Evolutionary conservation across 2,797 vertebrate species (phyloP).

Genomic region (Gambusia yucatana): DNA sequence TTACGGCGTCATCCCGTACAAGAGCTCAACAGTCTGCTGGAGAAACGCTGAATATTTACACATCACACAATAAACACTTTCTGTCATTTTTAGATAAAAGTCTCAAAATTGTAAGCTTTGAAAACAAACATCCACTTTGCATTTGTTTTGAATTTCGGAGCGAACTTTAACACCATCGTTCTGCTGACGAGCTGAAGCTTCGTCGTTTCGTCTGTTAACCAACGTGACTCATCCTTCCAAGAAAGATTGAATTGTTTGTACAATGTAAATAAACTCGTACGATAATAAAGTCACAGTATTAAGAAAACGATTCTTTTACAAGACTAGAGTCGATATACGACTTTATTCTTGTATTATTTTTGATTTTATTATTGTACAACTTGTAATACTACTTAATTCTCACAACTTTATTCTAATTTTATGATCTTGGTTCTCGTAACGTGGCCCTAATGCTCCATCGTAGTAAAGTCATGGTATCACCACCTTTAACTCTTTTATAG

Average conservation of each 20-base stretch:
- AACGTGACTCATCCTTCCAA: not conserved
- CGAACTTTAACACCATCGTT: not conserved
- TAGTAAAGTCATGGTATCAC: not conserved
- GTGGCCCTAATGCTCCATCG: no score
- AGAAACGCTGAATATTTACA: slow-evolving; percentile 29
- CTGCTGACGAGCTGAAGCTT: not conserved
- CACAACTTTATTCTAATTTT: no score
- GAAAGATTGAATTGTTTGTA: not conserved
- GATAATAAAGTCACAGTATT: no score
- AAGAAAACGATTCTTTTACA: no score
- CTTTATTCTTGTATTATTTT: no score
- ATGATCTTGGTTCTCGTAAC: no score
- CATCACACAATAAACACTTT: no score
- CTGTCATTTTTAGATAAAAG: not conserved
- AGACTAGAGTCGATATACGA: no score
- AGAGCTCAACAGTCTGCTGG: not conserved
- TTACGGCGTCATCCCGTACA: not conserved
- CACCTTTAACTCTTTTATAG: not conserved
- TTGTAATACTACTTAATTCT: no score
- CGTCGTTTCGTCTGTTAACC: no score
- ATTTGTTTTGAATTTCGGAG: not conserved
- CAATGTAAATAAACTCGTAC: no score
- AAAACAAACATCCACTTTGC: not conserved
- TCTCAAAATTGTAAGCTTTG: not conserved
- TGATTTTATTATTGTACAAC: no score